These are phyloP conservation scores for Melanostigma gelatinosum DNA, from an alignment of 2,113 vertebrate genomes.

Conservation along the genomic window DNA sequence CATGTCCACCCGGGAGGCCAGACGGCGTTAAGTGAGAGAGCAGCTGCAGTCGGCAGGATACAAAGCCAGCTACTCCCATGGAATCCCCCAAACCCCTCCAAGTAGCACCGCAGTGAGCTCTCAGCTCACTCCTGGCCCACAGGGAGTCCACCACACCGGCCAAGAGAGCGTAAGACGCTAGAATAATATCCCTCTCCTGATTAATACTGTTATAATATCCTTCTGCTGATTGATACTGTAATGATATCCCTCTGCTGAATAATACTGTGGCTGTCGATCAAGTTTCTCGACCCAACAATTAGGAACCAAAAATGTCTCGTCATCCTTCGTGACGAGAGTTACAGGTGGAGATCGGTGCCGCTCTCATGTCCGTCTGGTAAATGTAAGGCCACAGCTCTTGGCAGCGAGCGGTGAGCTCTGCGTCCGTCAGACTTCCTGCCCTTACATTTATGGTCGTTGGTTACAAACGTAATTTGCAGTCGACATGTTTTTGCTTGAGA, in stretches of 20 bases:
- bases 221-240: not conserved
- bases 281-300: slow-evolving; percentile 5
- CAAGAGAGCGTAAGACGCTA: not conserved
- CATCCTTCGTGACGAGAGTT: too few relatives aligned
- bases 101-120: not conserved
- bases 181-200: slow-evolving; percentile 18
- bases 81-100: slow-evolving; percentile 55
- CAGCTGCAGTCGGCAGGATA: slow-evolving; percentile 58
- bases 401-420: not conserved
- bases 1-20: slow-evolving; percentile 45
- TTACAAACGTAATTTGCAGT: not conserved
- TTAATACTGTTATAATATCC: slow-evolving; percentile 13
- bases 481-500: not conserved
- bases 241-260: slow-evolving; percentile 1
- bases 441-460: too few relatives aligned
- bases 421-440: not conserved
- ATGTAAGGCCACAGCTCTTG: not conserved
- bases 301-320: not conserved
- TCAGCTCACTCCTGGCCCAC: not conserved
- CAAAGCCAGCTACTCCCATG: slow-evolving; percentile 47
- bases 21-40: slow-evolving; percentile 53
- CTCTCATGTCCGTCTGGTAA: not conserved
- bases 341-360: too few relatives aligned
- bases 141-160: not conserved
- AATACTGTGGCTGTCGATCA: slow-evolving; percentile 2